A percentile compares a stretch with the other conserved stretches of the same genome.
Evolutionary conservation across 2,113 vertebrate genomes (phyloP).

Genomic region (Indicator maculatus): DNA sequence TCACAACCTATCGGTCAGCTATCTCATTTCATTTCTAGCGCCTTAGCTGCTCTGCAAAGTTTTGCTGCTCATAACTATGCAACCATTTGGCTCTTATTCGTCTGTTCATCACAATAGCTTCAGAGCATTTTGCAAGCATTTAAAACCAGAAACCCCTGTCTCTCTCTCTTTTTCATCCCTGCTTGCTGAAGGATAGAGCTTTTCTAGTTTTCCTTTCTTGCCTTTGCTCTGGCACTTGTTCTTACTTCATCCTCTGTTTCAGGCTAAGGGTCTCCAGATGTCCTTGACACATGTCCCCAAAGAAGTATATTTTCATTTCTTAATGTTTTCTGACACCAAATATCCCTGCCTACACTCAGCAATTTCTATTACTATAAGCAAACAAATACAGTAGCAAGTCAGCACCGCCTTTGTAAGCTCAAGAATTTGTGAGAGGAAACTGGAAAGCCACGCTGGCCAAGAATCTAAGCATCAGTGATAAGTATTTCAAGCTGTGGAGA

Average conservation of each 20-base stretch:
- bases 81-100: background rate
- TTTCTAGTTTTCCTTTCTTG: background rate
- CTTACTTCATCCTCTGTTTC: constrained; percentile 1
- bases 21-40: background rate
- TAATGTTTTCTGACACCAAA: constrained; percentile 12
- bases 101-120: background rate
- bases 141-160: background rate
- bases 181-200: background rate
- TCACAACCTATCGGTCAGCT: background rate
- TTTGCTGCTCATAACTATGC: background rate
- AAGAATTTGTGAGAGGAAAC: background rate
- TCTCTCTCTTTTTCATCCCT: background rate
- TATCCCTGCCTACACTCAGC: background rate
- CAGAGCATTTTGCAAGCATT: background rate
- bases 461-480: background rate
- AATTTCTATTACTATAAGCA: constrained; percentile 4
- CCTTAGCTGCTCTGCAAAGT: background rate
- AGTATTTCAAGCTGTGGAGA: background rate
- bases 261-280: constrained; percentile 16
- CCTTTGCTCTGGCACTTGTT: constrained; percentile 36
- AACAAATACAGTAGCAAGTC: background rate
- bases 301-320: constrained; percentile 14
- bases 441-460: background rate
- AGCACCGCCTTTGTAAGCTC: background rate
- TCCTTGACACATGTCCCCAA: constrained; percentile 9